These are phyloP conservation scores for Catocala nupta DNA, from an alignment of 2,888 invertebrate species.

Conservation along the genomic window DNA sequence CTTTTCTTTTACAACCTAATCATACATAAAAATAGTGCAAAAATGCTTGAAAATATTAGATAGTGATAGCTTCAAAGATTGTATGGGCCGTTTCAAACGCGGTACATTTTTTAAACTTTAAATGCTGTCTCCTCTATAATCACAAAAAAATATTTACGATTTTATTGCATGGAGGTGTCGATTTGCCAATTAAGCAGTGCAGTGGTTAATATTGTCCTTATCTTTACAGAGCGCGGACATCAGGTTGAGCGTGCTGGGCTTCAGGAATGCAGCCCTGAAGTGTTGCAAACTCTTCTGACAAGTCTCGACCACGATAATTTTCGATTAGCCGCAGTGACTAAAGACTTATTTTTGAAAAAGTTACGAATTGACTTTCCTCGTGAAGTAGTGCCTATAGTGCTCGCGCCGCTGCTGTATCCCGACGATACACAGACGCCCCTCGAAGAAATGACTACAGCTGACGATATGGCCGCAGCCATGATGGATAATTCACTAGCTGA, in stretches of 20 bases:
- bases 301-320: slow-evolving; percentile 88
- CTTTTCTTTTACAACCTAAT: too few species aligned
- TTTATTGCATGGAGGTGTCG: too few species aligned
- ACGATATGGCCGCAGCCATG: slow-evolving; percentile 87
- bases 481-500: slow-evolving; percentile 95
- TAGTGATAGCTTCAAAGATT: too few species aligned
- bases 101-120: too few species aligned
- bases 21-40: too few species aligned
- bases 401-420: slow-evolving; percentile 95
- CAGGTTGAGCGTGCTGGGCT: slow-evolving; percentile 93
- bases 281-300: slow-evolving; percentile 93
- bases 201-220: slow-evolving; percentile 21
- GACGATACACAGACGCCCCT: slow-evolving; percentile 90
- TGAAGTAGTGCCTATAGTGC: slow-evolving; percentile 95
- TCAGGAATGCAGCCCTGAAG: slow-evolving; percentile 96
- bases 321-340: slow-evolving; percentile 91
- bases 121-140: too few species aligned
- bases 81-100: too few species aligned
- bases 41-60: too few species aligned
- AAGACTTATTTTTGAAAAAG: slow-evolving; percentile 93
- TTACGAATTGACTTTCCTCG: slow-evolving; percentile 95
- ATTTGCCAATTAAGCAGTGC: neutral
- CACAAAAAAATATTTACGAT: too few species aligned
- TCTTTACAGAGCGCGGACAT: slow-evolving; percentile 87
- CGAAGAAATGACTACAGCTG: slow-evolving; percentile 89